phyloP scores from a whole-genome alignment of 2,113 vertebrate genomes.

The Urocolius indicus region DNA sequence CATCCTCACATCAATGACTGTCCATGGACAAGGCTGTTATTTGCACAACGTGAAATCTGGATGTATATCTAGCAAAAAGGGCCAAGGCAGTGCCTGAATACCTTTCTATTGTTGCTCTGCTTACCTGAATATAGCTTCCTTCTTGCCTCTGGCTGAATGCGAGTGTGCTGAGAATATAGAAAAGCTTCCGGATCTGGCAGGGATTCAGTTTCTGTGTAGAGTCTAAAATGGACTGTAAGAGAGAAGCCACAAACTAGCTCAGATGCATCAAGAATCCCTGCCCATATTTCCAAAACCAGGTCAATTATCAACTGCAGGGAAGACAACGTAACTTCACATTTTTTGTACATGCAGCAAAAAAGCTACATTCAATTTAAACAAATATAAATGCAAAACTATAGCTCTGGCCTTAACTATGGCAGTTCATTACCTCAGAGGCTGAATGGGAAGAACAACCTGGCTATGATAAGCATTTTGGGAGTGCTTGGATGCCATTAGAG shows the following conservation, averaged over 20 bases:
- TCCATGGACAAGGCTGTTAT: background rate
- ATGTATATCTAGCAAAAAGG: background rate
- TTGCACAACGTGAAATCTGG: background rate
- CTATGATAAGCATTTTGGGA: background rate
- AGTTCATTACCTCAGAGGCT: background rate
- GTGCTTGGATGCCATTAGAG: background rate
- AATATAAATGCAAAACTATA: background rate
- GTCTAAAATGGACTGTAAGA: constrained; percentile 89
- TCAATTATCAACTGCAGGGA: background rate
- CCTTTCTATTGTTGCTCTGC: background rate
- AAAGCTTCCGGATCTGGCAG: constrained; percentile 94
- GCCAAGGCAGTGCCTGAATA: background rate
- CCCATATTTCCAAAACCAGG: background rate
- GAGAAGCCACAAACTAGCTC: background rate
- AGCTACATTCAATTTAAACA: background rate
- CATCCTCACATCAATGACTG: background rate
- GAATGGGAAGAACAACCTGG: background rate
- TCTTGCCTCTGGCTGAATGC: constrained; percentile 86
- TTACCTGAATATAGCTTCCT: constrained; percentile 91
- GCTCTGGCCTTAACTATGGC: background rate
- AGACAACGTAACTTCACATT: background rate
- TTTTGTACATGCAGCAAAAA: background rate
- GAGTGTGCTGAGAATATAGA: constrained; percentile 87
- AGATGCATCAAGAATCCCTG: background rate
- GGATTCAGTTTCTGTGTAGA: constrained; percentile 91